Evolutionary conservation across 2,888 invertebrate genomes (phyloP), one percentile per base, ranked within the genome.

Genomic region (Dynastes hyllus): DNA sequence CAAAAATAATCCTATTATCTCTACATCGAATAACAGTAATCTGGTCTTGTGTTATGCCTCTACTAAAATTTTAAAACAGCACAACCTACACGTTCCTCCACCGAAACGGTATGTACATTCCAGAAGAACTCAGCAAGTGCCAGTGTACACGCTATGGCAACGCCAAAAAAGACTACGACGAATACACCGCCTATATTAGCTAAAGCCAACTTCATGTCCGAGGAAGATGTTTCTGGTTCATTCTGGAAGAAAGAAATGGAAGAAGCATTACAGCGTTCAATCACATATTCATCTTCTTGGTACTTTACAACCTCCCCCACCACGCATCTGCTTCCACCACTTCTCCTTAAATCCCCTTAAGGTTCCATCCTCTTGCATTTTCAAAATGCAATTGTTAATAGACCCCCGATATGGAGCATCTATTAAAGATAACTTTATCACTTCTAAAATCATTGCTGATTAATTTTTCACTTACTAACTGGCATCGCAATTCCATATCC

Each of bases 401-500:
- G 92, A 91, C 0, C 93, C 94, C 27, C 95, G 91, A 85, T 94
- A 95, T 0, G 93, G 93, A 0, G 94, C 93, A 84, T 92, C 95
- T 95, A 83, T 11, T 87, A 87, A 40, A 67, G 6, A 53, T 53
- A 11, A 11, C 5, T 16, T 53, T 53, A 51, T 53, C 53, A 53
- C 5, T 53, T 11, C 45, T 45, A 45, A 45, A 45, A 55, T 55
- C 22, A 29, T 6, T 6, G 9, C 55, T 53, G 22, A 22, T 5
- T 37, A 45, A 45, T 45, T 11, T 16, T 61, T 8, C 29, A 90
- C 93, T 92, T 89, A 97, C 97, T 94, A 87, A 95, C 93, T 0
- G 96, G 97, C 91, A 97, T 94, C 0, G 97, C 98, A 81, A 98
- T 95, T 40, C 97, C 98, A 86, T 97, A 98, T 85, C 97, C 97